A percentile compares a stretch with the other conserved stretches of the same genome.
These are phyloP conservation scores for Alentia gelatinosa DNA, from an alignment of 2,888 invertebrate species.

Conservation along the genomic window DNA sequence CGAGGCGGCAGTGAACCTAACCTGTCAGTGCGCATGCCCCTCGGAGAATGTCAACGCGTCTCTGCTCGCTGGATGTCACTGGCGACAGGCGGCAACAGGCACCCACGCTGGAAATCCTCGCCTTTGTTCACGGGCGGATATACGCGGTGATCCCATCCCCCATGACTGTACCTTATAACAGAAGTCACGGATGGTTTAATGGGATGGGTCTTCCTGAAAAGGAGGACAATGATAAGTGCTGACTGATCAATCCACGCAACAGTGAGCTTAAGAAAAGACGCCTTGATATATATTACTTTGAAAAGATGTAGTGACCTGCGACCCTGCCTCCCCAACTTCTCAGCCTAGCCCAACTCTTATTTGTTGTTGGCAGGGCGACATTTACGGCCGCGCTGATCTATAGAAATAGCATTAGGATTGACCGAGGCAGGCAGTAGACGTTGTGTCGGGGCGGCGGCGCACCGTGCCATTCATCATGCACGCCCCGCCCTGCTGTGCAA, in stretches of 20 bases:
- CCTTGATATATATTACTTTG: neutral
- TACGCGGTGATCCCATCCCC: too few species aligned
- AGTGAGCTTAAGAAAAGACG: neutral
- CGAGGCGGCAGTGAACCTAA: too few species aligned
- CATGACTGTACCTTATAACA: too few species aligned
- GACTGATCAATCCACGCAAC: neutral
- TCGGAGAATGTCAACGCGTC: too few species aligned
- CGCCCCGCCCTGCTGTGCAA: neutral
- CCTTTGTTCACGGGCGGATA: too few species aligned
- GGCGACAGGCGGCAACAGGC: too few species aligned
- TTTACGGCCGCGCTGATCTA: neutral
- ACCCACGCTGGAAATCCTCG: too few species aligned
- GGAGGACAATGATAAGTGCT: too few species aligned
- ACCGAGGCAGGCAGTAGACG: neutral
- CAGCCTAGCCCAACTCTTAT: neutral
- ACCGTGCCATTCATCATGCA: neutral
- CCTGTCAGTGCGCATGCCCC: too few species aligned
- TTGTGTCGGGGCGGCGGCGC: neutral
- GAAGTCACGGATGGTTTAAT: too few species aligned
- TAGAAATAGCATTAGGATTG: slow-evolving; percentile 43
- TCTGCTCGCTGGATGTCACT: too few species aligned
- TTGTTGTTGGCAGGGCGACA: slow-evolving; percentile 9
- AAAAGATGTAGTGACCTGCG: neutral
- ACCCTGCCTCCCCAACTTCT: slow-evolving; percentile 1
- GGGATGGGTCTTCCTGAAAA: too few species aligned